Conservation (phyloP, 1,140 invertebrate species). For the Trypoxylus dichotomus region DNA sequence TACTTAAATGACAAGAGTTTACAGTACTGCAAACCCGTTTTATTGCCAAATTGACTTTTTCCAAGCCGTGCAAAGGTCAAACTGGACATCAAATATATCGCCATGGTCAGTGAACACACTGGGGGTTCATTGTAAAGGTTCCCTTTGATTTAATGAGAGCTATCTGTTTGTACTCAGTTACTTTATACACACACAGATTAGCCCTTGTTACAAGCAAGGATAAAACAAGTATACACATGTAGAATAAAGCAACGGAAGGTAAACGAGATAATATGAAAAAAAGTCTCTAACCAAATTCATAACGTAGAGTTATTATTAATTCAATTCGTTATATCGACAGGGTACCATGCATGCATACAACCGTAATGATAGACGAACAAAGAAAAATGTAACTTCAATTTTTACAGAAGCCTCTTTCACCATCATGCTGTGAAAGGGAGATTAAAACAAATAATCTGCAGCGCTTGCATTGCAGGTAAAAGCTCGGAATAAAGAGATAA, state of each 20-base stretch:
- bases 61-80: constrained; percentile 23
- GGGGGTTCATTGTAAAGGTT: constrained; percentile 5
- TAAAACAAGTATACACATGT: too few relatives aligned
- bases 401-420: neutral
- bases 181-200: neutral
- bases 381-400: neutral
- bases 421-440: neutral
- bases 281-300: neutral
- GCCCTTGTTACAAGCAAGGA: neutral
- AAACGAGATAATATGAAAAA: neutral
- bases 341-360: neutral
- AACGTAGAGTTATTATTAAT: neutral
- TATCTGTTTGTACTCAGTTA: constrained; percentile 26
- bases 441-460: neutral
- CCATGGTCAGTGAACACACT: constrained; percentile 20
- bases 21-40: constrained; percentile 6
- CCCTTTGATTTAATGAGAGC: constrained; percentile 17
- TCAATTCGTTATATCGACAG: neutral
- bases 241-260: too few relatives aligned
- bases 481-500: neutral
- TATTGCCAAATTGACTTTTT: constrained; percentile 27
- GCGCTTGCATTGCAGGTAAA: neutral
- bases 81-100: constrained; percentile 24
- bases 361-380: neutral
- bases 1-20: constrained; percentile 24